Conservation (phyloP, 1,140 invertebrate species). For the Drosophila ambigua region DNA sequence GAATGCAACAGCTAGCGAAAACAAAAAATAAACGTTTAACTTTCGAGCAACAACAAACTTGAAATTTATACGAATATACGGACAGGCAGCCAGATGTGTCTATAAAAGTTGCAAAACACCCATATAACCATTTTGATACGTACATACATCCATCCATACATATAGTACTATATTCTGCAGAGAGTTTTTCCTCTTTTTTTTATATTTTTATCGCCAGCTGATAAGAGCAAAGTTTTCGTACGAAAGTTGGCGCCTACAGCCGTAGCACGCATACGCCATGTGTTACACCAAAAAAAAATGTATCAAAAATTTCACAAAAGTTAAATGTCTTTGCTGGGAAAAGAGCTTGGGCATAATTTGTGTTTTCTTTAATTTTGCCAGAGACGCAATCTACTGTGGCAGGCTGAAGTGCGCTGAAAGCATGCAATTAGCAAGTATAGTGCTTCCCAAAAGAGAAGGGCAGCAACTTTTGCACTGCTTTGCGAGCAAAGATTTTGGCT, state of each 20-base stretch:
- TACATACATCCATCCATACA: constrained; percentile 2
- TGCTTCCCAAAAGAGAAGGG: too few species aligned
- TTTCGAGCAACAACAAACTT: constrained; percentile 50
- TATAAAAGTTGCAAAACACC: constrained; percentile 45
- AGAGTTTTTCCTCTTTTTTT: constrained; percentile 17
- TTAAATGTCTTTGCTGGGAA: constrained; percentile 46
- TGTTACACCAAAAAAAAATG: constrained; percentile 30
- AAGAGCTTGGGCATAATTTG: too few species aligned
- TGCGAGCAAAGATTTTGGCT: constrained; percentile 38
- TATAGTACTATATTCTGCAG: constrained; percentile 21
- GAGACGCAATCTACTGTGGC: too few species aligned
- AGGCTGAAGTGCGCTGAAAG: too few species aligned
- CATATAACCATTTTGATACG: constrained; percentile 17
- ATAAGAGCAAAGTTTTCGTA: constrained; percentile 68
- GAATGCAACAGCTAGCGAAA: constrained; percentile 41
- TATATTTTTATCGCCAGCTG: constrained; percentile 67
- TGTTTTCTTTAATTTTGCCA: too few species aligned
- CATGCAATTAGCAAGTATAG: too few species aligned
- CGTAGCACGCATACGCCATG: constrained; percentile 72
- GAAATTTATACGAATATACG: constrained; percentile 34
- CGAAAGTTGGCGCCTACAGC: constrained; percentile 56
- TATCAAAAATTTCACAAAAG: constrained; percentile 34
- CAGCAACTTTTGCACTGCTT: neutral
- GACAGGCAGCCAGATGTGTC: constrained; percentile 49
- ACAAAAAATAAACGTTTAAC: constrained; percentile 44